A percentile compares a stretch with the other conserved stretches of the same genome.
Conservation (phyloP, 2,797 vertebrate species). For the Orientallactaga sibirica region DNA sequence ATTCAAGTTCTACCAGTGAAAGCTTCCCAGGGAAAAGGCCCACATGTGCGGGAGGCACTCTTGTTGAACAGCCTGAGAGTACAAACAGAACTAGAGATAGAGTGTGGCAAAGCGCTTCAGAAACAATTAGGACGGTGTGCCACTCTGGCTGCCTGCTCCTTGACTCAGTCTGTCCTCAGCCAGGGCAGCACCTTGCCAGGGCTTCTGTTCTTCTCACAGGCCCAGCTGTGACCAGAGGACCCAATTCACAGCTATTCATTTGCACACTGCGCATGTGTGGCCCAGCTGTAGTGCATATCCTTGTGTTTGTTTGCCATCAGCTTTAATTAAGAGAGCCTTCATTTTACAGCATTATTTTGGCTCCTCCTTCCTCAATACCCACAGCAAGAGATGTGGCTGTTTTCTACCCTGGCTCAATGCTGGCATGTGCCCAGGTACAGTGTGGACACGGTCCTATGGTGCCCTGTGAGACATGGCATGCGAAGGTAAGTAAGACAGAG, state of each 20-base stretch:
- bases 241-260: constrained; percentile 87
- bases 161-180: not conserved
- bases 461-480: rapidly evolving
- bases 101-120: not conserved
- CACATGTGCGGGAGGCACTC: too few relatives aligned
- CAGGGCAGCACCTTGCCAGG: not conserved
- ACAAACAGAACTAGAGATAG: not conserved
- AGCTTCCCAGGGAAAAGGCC: not conserved
- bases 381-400: constrained; percentile 60
- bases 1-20: not conserved
- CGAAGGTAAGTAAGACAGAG: not conserved
- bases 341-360: constrained; percentile 71
- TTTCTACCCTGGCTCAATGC: not conserved
- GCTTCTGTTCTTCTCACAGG: constrained; percentile 64
- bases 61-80: not conserved
- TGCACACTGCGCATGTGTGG: constrained; percentile 82
- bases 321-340: constrained; percentile 87
- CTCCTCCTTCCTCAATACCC: constrained; percentile 65
- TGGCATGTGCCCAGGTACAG: not conserved
- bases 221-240: constrained; percentile 86
- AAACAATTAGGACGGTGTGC: not conserved
- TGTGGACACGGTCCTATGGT: not conserved
- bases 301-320: constrained; percentile 83
- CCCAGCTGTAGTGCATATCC: constrained; percentile 82
- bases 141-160: not conserved